phyloP scores from a whole-genome alignment of 2,113 vertebrate genomes.

The Clupea harengus region DNA sequence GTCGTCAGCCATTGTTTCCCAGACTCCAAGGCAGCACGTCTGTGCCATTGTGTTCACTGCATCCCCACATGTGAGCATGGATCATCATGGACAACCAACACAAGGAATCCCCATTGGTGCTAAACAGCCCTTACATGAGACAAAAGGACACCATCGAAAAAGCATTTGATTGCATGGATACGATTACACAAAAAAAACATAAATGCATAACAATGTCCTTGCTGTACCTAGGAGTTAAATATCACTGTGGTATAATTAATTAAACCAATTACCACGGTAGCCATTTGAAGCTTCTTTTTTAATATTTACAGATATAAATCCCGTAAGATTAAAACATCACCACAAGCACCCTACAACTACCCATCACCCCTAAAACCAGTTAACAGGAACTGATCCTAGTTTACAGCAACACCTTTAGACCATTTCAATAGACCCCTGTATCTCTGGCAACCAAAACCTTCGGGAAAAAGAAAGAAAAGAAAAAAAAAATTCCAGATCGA shows the following conservation, averaged over 20 bases:
- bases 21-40: neutral
- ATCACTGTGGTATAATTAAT: neutral
- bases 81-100: neutral
- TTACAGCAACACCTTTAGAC: conserved; percentile 61
- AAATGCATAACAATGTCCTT: neutral
- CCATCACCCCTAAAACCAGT: conserved; percentile 50
- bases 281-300: conserved; percentile 55
- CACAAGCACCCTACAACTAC: conserved; percentile 47
- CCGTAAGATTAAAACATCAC: conserved; percentile 46
- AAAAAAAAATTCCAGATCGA: conserved; percentile 2
- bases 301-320: conserved; percentile 59
- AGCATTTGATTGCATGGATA: neutral
- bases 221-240: neutral
- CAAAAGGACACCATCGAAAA: neutral
- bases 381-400: conserved; percentile 49
- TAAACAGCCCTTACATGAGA: neutral
- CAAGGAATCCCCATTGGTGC: neutral
- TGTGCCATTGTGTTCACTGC: neutral
- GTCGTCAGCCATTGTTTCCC: neutral
- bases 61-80: neutral
- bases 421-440: conserved; percentile 50
- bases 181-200: neutral
- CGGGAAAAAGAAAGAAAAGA: neutral
- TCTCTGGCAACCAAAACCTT: conserved; percentile 9
- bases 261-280: conserved; percentile 49